Evolutionary conservation across 2,113 vertebrate genomes (phyloP).

Genomic region (Campylorhamphus procurvoides): DNA sequence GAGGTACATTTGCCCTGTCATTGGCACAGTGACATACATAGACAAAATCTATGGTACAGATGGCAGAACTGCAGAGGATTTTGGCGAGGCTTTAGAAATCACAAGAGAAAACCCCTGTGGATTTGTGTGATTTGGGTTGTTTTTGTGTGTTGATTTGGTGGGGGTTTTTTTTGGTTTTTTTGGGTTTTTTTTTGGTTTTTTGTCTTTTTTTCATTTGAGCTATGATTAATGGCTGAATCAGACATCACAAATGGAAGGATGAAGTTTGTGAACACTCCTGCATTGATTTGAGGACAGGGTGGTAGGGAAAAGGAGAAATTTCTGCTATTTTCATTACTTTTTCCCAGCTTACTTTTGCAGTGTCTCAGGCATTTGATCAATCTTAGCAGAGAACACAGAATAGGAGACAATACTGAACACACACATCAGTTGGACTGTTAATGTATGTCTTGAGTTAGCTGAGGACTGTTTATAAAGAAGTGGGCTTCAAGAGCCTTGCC

Average conservation of each 20-base stretch:
- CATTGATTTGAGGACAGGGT: neutral
- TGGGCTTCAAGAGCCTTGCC: fast-evolving
- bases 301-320: neutral
- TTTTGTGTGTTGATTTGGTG: neutral
- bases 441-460: neutral
- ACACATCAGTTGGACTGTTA: neutral
- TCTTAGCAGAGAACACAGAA: neutral
- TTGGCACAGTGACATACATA: neutral
- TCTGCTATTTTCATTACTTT: neutral
- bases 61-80: neutral
- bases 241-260: neutral
- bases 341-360: neutral
- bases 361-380: neutral
- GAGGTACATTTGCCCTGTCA: neutral
- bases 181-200: neutral
- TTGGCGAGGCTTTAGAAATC: neutral
- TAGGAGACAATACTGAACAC: neutral
- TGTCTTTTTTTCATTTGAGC: neutral
- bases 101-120: neutral
- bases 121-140: neutral
- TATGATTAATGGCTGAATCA: neutral
- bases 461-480: neutral
- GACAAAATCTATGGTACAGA: neutral
- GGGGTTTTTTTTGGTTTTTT: no score
- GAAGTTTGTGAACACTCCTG: neutral